phyloP scores from a whole-genome alignment of 2,888 invertebrate genomes.

The Hydrotaea diabolus region DNA sequence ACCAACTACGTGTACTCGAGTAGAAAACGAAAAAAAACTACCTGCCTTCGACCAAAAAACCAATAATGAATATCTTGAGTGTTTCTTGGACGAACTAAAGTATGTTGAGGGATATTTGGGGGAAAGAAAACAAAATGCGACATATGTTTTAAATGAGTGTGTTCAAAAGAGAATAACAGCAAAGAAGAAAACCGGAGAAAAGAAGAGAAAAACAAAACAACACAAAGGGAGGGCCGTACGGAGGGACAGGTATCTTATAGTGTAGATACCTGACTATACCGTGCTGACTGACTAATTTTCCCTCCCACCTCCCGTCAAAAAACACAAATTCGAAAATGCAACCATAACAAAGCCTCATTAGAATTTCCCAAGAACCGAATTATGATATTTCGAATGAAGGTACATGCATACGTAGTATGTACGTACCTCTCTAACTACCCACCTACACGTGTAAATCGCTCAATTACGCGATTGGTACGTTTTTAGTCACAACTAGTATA shows the following conservation, averaged over 20 bases:
- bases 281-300: neutral
- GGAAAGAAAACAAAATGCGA: conserved; percentile 35
- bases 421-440: neutral
- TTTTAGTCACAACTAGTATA: neutral
- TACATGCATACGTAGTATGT: neutral
- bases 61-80: neutral
- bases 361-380: neutral
- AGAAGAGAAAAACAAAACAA: conserved; percentile 36
- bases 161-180: neutral
- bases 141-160: conserved; percentile 31
- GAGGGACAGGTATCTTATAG: conserved; percentile 36
- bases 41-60: conserved; percentile 26
- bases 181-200: conserved; percentile 17
- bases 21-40: conserved; percentile 14
- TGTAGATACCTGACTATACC: conserved; percentile 52
- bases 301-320: too few species aligned
- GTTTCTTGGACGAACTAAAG: neutral
- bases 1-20: neutral
- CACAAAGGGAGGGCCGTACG: too few species aligned
- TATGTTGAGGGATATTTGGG: conserved; percentile 3
- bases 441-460: neutral
- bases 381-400: neutral
- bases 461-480: neutral
- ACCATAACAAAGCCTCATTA: neutral
- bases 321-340: neutral